Base-by-base conservation (phyloP, 2,113 vertebrate species). In the Saguinus imperator region DNA sequence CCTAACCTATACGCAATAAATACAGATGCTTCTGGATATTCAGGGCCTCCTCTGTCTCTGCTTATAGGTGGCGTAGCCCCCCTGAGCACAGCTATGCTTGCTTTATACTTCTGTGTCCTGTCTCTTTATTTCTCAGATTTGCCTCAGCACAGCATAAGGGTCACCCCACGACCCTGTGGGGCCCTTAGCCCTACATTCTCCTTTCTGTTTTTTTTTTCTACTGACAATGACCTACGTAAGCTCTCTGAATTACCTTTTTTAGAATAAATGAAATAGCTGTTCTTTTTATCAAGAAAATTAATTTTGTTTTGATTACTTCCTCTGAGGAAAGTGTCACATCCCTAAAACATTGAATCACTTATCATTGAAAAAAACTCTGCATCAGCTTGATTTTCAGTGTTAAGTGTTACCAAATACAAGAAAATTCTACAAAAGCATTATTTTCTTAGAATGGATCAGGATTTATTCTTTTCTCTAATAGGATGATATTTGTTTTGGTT, bases 281-380 rank as follows among this genome's bases (percentile, higher is more conserved):
- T 92, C 48, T 70, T 95, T 97, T 32, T 32, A 80, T 85, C 35
- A 97, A 86, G 64, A 96, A 94, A 95, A 96, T 20, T n/a, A 80
- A 88, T n/a, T 92, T 88, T 80, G 27, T 61, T 95, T 95, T 70
- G 13, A 89, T 96, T 92, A 40, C 20, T 73, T 80, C 23, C 61
- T 87, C 48, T 94, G 58, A 81, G 52, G 75, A 96, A 97, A 89
- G 29, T 4, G 25, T 87, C 58, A 83, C 7, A 94, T 52, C 5
- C 72, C 21, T 57, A 81, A 76, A 70, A 92, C 11, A 73, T 0
- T 89, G 37, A 95, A 87, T 91, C 61, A 77, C 9, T 95, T 64
- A 64, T 64, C 61, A 29, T 29, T 64, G 94, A 96, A 61, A 84
- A 93, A 73, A 81, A 43, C 40, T 23, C 58, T 68, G 10, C 20